Evolutionary conservation across 2,113 vertebrate genomes (phyloP).

Genomic region (Boulengerochromis microlepis): DNA sequence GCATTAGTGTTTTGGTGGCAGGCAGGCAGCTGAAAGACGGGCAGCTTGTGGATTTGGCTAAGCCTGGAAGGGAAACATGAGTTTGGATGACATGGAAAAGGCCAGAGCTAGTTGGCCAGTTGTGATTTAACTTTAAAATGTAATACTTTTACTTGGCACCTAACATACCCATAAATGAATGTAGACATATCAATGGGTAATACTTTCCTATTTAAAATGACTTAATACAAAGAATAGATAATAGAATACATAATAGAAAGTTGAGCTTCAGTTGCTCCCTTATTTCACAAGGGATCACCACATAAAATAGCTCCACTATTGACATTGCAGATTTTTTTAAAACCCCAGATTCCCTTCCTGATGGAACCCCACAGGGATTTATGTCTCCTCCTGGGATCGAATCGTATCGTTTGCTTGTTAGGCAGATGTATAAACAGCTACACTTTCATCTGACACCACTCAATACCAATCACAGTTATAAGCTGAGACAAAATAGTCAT

Average conservation of each 20-base stretch:
- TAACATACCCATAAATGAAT: not conserved
- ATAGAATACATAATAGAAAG: not conserved
- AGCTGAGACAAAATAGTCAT: not conserved
- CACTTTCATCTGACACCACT: not conserved
- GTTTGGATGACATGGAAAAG: not conserved
- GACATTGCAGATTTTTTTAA: not conserved
- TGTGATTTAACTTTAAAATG: not conserved
- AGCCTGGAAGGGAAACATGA: not conserved
- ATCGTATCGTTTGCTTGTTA: not conserved
- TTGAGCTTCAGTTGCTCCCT: not conserved
- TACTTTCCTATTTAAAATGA: not conserved
- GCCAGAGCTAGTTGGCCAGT: not conserved
- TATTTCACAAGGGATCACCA: not conserved
- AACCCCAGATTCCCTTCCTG: not conserved
- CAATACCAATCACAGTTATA: not conserved
- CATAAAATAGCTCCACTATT: not conserved
- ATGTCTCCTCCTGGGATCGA: not conserved
- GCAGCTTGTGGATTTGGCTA: not conserved
- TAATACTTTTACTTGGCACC: not conserved
- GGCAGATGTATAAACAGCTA: not conserved
- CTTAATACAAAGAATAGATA: not conserved
- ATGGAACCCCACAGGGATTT: not conserved
- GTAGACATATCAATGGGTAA: not conserved
- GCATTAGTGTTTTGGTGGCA: not conserved
- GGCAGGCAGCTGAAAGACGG: not conserved